Evolutionary conservation across 2,113 vertebrate species (phyloP), one percentile per base, ranked within the genome.

Genomic region (Gopherus flavomarginatus): DNA sequence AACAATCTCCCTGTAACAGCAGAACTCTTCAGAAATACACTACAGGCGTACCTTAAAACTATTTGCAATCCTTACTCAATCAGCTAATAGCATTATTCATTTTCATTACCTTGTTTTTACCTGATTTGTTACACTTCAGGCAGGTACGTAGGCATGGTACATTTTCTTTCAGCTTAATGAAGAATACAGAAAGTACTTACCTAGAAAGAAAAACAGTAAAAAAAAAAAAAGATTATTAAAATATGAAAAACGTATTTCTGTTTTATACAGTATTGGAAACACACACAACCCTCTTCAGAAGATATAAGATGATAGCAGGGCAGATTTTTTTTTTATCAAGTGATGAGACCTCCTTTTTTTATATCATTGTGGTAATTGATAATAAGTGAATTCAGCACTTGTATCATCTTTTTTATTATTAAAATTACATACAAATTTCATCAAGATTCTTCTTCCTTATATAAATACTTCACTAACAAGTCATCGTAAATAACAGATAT

Each of bases 141-240:
- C 91, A 96, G 81, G 57, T 44, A 80, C 27, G 88, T 29, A 57
- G 6, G 72, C 83, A 88, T 11, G 13, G 62, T 91, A 81, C 26
- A 78, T 93, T 97, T 97, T 95, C 95, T 92, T 86, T 93, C 96
- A 96, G 56, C 56, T 96, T 94, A 97, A 93, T 62, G 91, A 97
- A 97, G 94, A 97, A 96, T 27, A 96, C 26, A 69, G 49, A 93
- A 94, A 87, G 83, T 98, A 98, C 98, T 98, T 98, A 98, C 98
- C 98, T 98, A 98, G 85, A 97, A 97, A 97, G 97, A 1, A 98
- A 5, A 97, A 97, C 65, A 83, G 92, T 38, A 94, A 50, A 83
- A 95, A 94, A 87, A 44, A 6, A 14, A 94, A 87, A 6, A 17
- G 86, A 93, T 19, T 56, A 82, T 98, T 96, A 97, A 44, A 94